Evolutionary conservation across 2,888 invertebrate genomes (phyloP), one percentile per base, ranked within the genome.

Genomic region (Ctena decussata): DNA sequence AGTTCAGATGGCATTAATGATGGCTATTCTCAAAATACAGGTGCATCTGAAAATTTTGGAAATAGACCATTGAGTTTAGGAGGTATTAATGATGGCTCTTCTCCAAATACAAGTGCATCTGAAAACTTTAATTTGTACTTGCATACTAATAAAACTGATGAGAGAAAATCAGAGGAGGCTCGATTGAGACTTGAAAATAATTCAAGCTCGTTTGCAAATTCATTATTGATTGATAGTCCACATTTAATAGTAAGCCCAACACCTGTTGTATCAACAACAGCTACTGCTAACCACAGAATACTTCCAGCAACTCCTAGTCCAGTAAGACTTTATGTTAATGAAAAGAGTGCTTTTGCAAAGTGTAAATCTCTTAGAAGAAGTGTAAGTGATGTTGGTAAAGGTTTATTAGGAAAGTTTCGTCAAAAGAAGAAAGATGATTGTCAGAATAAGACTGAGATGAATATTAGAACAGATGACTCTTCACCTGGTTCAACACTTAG

Each of bases 301-400:
- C 41, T 88, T 37, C 81, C 75, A 37, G 72, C 81, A 35, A 88
- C 84, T 6, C 73, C 77, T 6, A 72, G 82, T 46, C 83, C 85
- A 12, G 78, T 77, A 21, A 82, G 79, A 39, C 27, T 86, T 18
- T 82, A 74, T 70, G 79, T 79, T 15, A 89, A 86, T 89, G 89
- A 89, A 74, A 89, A 86, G 30, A 89, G 89, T 83, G 89, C 89
- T 21, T 89, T 89, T 77, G 86, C 83, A 11, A 89, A 83, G 46
- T 80, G 78, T 30, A 86, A 86, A 72, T 85, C 89, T 41, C 30
- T 86, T 18, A 79, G 86, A 69, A 74, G 89, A 57, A 89, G 85
- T 83, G 89, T 86, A 1, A 89, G 89, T 75, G 86, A 86, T 77
- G 86, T 74, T 3, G 78, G 85, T 12, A 89, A 89, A 77, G 89